Conservation (phyloP, 2,113 vertebrate genomes). For the Salvator merianae region DNA sequence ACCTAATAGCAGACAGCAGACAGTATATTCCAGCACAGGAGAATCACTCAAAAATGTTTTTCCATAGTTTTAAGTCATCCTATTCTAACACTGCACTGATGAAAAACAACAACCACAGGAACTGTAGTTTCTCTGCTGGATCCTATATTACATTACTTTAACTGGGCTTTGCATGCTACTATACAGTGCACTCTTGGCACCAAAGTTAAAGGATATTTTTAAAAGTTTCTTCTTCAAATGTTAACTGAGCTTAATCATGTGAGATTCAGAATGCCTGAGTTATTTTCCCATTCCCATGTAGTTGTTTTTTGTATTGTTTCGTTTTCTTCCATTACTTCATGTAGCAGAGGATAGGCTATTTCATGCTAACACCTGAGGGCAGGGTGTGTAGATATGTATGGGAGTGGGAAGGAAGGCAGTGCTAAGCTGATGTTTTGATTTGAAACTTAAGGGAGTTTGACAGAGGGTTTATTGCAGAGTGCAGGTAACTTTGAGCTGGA, state of each 20-base stretch:
- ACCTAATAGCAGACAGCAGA: background rate
- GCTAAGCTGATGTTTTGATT: background rate
- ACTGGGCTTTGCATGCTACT: background rate
- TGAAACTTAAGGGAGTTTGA: background rate
- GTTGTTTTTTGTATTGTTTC: background rate
- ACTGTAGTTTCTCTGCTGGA: background rate
- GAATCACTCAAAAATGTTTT: background rate
- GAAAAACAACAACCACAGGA: background rate
- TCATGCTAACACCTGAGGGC: background rate
- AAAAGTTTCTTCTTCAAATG: background rate
- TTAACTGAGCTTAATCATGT: background rate
- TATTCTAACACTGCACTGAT: background rate
- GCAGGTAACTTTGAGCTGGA: background rate
- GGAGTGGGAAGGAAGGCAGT: background rate
- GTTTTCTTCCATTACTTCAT: background rate
- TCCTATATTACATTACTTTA: background rate
- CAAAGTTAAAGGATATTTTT: background rate
- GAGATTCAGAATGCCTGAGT: background rate
- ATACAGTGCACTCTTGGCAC: background rate
- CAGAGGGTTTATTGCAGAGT: background rate
- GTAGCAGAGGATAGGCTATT: background rate
- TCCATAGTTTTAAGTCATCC: constrained; percentile 2
- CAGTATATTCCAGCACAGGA: background rate
- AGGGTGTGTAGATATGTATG: background rate
- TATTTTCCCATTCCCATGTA: background rate